A percentile compares a stretch with the other conserved stretches of the same genome.
phyloP scores from a whole-genome alignment of 2,113 vertebrate species.

The Athene noctua region DNA sequence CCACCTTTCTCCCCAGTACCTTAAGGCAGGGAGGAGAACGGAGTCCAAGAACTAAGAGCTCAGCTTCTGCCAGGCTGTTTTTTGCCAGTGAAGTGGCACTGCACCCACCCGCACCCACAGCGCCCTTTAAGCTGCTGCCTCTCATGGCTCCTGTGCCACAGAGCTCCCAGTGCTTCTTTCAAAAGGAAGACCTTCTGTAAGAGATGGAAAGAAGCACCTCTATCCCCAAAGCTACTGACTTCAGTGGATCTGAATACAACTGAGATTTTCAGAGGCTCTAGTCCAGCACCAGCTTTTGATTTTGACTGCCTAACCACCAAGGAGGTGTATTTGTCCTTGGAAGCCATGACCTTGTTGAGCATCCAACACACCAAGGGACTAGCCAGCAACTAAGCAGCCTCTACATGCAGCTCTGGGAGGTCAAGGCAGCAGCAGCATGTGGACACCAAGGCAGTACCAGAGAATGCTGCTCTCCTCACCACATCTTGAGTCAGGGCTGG shows the following conservation, averaged over 20 bases:
- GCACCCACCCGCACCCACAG: neutral
- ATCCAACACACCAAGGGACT: neutral
- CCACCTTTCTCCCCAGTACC: neutral
- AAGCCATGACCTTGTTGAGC: neutral
- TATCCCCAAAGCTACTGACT: neutral
- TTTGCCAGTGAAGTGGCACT: neutral
- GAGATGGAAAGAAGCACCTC: neutral
- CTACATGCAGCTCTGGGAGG: neutral
- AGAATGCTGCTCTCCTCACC: neutral
- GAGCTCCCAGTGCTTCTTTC: neutral
- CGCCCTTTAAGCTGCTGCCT: neutral
- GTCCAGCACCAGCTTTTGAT: neutral
- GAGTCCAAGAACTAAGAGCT: neutral
- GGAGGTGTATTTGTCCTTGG: neutral
- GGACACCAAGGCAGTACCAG: neutral
- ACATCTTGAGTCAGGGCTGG: neutral
- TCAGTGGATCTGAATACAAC: neutral
- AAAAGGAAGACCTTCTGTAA: neutral
- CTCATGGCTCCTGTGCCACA: neutral
- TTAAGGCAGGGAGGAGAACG: neutral
- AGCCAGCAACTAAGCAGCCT: neutral
- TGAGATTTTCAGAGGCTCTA: neutral
- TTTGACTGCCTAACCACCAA: neutral
- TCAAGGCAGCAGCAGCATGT: neutral
- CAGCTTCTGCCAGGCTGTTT: neutral